Evolutionary conservation across 2,888 invertebrate genomes (phyloP).

Genomic region (Timema cristinae): DNA sequence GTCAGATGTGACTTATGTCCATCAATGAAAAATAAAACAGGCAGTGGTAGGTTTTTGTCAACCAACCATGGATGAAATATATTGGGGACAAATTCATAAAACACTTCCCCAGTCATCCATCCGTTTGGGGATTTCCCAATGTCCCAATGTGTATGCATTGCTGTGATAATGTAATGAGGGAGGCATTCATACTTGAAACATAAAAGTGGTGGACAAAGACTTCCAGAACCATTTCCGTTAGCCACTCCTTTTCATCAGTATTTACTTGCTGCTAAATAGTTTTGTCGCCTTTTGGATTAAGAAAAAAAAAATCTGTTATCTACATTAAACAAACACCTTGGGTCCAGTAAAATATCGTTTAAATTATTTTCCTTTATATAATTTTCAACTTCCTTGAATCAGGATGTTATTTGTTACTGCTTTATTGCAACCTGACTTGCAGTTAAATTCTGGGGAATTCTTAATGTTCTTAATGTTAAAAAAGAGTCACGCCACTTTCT

Average conservation of each 20-base stretch:
- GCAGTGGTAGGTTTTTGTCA: slow-evolving; percentile 34
- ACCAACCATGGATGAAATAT: slow-evolving; percentile 32
- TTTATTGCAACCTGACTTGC: slow-evolving; percentile 29
- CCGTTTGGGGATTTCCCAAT: slow-evolving; percentile 31
- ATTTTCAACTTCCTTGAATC: slow-evolving; percentile 37
- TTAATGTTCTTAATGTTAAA: too few species aligned
- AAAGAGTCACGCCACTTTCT: slow-evolving; percentile 40
- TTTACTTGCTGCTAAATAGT: slow-evolving; percentile 32
- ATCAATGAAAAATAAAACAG: slow-evolving; percentile 34
- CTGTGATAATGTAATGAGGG: slow-evolving; percentile 19
- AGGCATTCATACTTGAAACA: slow-evolving; percentile 22
- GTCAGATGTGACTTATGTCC: slow-evolving; percentile 36
- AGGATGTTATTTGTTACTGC: slow-evolving; percentile 33
- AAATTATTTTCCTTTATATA: slow-evolving; percentile 36
- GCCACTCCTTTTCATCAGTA: not conserved
- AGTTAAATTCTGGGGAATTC: slow-evolving; percentile 38
- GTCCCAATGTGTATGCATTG: slow-evolving; percentile 30
- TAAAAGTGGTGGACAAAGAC: slow-evolving; percentile 30
- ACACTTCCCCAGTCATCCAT: slow-evolving; percentile 27
- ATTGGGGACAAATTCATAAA: slow-evolving; percentile 33
- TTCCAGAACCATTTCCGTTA: slow-evolving; percentile 36
- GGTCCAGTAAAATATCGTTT: slow-evolving; percentile 35
- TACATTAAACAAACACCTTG: slow-evolving; percentile 38
- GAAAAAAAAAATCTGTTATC: slow-evolving; percentile 43
- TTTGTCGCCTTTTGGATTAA: slow-evolving; percentile 37